These are phyloP conservation scores for Pundamilia nyererei DNA, from an alignment of 2,113 vertebrate species.

Conservation along the genomic window DNA sequence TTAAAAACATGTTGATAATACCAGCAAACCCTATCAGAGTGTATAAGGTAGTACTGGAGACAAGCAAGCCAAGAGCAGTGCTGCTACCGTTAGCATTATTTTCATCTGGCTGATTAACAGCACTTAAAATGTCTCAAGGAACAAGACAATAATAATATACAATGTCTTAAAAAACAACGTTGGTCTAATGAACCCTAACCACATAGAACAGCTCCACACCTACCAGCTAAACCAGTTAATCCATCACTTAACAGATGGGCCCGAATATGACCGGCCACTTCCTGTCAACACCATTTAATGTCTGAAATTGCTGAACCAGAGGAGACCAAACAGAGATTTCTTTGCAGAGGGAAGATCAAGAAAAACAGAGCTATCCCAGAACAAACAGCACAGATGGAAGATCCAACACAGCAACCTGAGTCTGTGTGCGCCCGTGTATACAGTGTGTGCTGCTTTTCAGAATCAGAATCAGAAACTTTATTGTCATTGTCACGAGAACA, in stretches of 20 bases:
- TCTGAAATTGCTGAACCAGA: background rate
- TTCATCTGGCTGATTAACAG: background rate
- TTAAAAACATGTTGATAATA: too few species aligned
- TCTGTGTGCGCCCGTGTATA: background rate
- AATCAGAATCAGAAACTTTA: too few species aligned
- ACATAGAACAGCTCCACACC: fast-evolving
- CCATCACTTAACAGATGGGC: background rate
- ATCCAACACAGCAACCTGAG: background rate
- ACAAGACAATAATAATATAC: background rate
- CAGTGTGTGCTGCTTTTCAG: background rate
- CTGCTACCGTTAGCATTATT: background rate
- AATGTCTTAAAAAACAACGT: background rate
- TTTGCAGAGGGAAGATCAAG: background rate
- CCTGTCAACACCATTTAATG: background rate
- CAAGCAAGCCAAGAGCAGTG: background rate
- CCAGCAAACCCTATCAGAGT: background rate
- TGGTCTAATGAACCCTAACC: background rate
- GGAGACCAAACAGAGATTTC: background rate
- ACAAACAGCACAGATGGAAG: background rate
- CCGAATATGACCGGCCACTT: background rate
- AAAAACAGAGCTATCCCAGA: background rate
- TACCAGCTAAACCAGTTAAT: background rate
- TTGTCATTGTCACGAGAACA: too few species aligned
- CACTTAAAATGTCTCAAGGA: background rate
- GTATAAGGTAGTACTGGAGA: background rate